Conservation (phyloP, 2,797 vertebrate genomes). For the Liasis olivaceus region DNA sequence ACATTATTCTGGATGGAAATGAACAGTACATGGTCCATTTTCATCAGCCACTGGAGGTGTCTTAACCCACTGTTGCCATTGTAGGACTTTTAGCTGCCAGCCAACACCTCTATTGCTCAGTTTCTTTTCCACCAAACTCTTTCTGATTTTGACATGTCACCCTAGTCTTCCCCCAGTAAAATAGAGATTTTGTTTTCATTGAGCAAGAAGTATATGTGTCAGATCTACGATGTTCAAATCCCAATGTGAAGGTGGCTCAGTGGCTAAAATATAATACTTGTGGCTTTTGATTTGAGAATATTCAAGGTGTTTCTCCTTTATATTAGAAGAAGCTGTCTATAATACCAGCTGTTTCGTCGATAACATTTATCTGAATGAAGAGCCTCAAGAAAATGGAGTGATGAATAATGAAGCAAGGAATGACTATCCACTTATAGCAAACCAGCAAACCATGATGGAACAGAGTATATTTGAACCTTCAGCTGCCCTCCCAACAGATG, state of each 20-base stretch:
- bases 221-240: too few relatives aligned
- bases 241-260: background rate
- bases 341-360: background rate
- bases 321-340: background rate
- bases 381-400: background rate
- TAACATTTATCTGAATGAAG: slow-evolving; percentile 4
- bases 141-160: background rate
- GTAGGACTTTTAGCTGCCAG: background rate
- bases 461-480: background rate
- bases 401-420: background rate
- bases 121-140: background rate
- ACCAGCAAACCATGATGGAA: background rate
- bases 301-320: background rate
- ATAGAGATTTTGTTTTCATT: background rate
- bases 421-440: background rate
- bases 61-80: background rate
- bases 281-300: background rate
- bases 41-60: background rate
- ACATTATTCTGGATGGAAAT: background rate
- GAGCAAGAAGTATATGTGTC: background rate
- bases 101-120: background rate
- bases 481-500: background rate
- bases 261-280: background rate
- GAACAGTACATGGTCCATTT: background rate
- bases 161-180: background rate